Evolutionary conservation across 2,888 invertebrate species (phyloP), one percentile per base, ranked within the genome.

Genomic region (Archips xylosteana): DNA sequence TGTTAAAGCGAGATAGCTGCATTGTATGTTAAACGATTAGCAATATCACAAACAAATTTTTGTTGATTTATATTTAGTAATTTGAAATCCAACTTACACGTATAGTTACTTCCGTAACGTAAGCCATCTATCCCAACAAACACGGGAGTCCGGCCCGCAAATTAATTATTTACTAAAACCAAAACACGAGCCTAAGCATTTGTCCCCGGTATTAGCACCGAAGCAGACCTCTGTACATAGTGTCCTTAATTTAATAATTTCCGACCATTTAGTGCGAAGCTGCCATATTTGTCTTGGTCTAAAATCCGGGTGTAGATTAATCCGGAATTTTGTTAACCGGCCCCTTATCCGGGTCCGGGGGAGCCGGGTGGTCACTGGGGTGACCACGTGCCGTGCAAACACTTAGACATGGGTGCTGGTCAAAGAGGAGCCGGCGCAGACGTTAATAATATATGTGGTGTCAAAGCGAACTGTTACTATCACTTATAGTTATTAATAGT

Each of bases 211-310:
- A 60, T 71, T 59, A 77, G 70, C 81, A 78, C 79, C 78, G 82
- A 80, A 79, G 85, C 82, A 87, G 84, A 85, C 86, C 84, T 77
- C 82, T 80, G 80, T 76, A 83, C 83, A 85, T 83, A 88, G 71
- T 86, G 86, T 86, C 84, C 86, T 87, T 92, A 91, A 92, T 92
- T 91, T 87, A 91, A 92, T 92, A 92, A 92, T 91, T 90, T 90
- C 89, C 89, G 87, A 86, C 85, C 90, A 85, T 92, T 92, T 90
- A 91, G 88, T 86, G 83, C 80, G 82, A 83, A 84, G 79, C 86
- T 83, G 85, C 87, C 89, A 89, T 92, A 92, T 92, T 92, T 92
- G 92, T 92, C 92, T 92, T 92, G 87, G 87, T 85, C 87, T 86
- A 82, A 89, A 90, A 89, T 89, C 91, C 87, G 88, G 87, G 87